Conservation (phyloP, 1,140 invertebrate genomes). For the Pygmarrhopalites habei region DNA sequence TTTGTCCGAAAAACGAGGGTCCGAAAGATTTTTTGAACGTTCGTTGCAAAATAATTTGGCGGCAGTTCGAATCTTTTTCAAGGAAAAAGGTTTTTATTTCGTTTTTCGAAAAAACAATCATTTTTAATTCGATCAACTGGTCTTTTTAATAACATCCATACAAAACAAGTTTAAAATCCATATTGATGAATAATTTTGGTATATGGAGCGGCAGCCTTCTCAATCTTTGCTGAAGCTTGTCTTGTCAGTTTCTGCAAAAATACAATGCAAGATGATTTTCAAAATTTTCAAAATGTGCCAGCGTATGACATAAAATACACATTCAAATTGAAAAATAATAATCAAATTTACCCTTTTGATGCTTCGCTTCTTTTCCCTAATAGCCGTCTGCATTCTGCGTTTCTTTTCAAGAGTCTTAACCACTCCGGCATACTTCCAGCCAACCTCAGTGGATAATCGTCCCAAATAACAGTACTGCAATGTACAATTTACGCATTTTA, state of each 20-base stretch:
- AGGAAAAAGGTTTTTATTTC: too few species aligned
- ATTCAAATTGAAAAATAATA: conserved; percentile 44
- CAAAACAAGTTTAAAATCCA: conserved; percentile 58
- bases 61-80: too few species aligned
- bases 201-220: conserved; percentile 68
- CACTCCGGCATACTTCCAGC: conserved; percentile 98
- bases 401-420: conserved; percentile 89
- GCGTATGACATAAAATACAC: conserved; percentile 5
- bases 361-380: conserved; percentile 60
- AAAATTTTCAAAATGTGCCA: too few species aligned
- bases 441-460: conserved; percentile 93
- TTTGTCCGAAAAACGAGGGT: too few species aligned
- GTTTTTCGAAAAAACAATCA: too few species aligned
- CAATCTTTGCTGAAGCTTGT: conserved; percentile 68
- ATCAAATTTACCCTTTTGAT: conserved; percentile 61
- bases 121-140: too few species aligned
- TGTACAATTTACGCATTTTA: too few species aligned
- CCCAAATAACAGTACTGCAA: conserved; percentile 88
- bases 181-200: conserved; percentile 74
- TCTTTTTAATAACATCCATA: too few species aligned
- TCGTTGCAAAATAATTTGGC: too few species aligned
- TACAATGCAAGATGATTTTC: conserved; percentile 42
- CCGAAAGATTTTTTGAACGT: too few species aligned
- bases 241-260: conserved; percentile 60
- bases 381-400: conserved; percentile 81